Percentiles rank a stretch among this genome's conserved stretches.
phyloP scores from a whole-genome alignment of 2,888 invertebrate genomes.

The Falcaria lacertinaria region DNA sequence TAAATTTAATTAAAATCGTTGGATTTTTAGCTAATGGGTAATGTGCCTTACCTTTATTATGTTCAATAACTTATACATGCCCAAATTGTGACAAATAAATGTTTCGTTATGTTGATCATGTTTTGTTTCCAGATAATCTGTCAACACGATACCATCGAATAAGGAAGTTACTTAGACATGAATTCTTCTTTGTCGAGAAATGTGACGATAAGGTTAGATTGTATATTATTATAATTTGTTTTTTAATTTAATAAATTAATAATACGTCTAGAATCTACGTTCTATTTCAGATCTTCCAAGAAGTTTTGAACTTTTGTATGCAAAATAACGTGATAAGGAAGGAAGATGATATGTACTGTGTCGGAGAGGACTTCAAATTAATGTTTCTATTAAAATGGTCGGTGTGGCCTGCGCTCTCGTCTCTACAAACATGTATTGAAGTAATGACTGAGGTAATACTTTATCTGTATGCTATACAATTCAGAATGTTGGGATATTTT shows the following conservation, averaged over 20 bases:
- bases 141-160: constrained; percentile 55
- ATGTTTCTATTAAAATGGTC: constrained; percentile 79
- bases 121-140: constrained; percentile 70
- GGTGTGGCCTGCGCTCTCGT: constrained; percentile 82
- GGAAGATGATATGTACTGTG: constrained; percentile 58
- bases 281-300: constrained; percentile 50
- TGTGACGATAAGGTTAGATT: constrained; percentile 68
- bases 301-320: constrained; percentile 50
- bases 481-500: no score
- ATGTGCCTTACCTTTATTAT: no score
- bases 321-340: constrained; percentile 30
- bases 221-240: not conserved
- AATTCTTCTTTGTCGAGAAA: constrained; percentile 81
- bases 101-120: constrained; percentile 15
- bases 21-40: no score
- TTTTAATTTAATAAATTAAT: no score
- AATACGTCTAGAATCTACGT: no score
- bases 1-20: no score
- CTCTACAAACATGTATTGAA: constrained; percentile 60
- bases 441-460: constrained; percentile 45
- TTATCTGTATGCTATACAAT: not conserved
- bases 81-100: no score
- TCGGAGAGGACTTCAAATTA: constrained; percentile 62
- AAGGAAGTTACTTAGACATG: constrained; percentile 79
- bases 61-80: no score